Evolutionary conservation across 2,113 vertebrate genomes (phyloP), one percentile per base, ranked within the genome.

Genomic region (Cervus canadensis): DNA sequence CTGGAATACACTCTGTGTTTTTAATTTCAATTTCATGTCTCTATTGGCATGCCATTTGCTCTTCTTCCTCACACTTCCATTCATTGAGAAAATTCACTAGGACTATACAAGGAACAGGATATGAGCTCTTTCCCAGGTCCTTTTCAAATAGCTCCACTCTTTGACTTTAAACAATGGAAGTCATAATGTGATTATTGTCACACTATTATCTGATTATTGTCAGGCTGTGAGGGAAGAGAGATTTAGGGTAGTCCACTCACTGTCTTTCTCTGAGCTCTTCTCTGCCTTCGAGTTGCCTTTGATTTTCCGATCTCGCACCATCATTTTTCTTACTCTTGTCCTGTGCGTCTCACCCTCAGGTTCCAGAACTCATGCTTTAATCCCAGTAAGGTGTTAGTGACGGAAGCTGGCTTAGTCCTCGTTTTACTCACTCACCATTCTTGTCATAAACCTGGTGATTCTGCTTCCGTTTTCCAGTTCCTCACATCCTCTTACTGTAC

Each of bases 231-330:
- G 8, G 30, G 67, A 6, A 14, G 19, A 57, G 81, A 11, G 50
- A 3, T 15, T 13, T 10, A 1, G 36, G 23, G 40, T 30, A 26
- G 3, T 17, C 57, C 2, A 10, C 45, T 3, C 10, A 0, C 3
- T 19, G 1, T 33, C 56, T 28, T 57, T 54, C 33, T 6, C 6
- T 76, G 45, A 26, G 2, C 57, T 52, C 30, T 19, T 11, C 17
- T 25, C 13, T 25, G 25, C 19, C 33, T 1, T n/a, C 4, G 2
- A 6, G 26, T 33, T 48, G 2, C 14, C 59, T 10, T 87, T 50
- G 9, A 0, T 36, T 21, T 60, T 6, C 33, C 3, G 10, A 1
- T 54, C 36, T 36, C 25, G 15, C 62, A 2, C 60, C 19, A 21
- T 26, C 26, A 1, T 10, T 16, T 59, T 28, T 33, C 19, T 45